Evolutionary conservation across 2,113 vertebrate species (phyloP).

Genomic region (Macrotus californicus): DNA sequence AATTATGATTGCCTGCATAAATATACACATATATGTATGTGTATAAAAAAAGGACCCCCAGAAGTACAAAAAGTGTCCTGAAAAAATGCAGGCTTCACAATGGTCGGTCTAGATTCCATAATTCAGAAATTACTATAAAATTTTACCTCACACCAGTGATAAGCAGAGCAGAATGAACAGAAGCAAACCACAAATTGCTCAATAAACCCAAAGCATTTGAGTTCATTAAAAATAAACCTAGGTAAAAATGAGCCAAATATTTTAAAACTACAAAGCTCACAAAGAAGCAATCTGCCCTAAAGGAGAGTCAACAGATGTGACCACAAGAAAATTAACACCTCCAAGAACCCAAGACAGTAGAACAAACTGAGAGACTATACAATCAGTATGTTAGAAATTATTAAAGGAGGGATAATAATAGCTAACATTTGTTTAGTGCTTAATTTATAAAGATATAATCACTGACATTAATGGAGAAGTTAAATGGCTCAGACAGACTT

Average conservation of each 20-base stretch:
- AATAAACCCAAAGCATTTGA: background rate
- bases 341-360: background rate
- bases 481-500: background rate
- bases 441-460: conserved; percentile 5
- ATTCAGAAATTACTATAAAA: background rate
- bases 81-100: background rate
- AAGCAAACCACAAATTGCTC: background rate
- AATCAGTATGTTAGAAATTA: background rate
- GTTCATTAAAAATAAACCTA: background rate
- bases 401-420: background rate
- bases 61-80: background rate
- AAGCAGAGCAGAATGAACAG: background rate
- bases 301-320: background rate
- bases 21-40: background rate
- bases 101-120: background rate
- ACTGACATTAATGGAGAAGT: background rate
- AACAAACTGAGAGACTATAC: background rate
- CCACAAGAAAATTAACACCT: background rate
- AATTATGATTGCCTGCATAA: background rate
- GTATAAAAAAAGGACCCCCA: background rate
- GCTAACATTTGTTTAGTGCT: background rate
- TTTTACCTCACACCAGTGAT: background rate
- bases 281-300: background rate
- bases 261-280: background rate
- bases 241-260: background rate